These are phyloP conservation scores for Remorina albescens DNA, from an alignment of 2,797 vertebrate species.

Conservation along the genomic window DNA sequence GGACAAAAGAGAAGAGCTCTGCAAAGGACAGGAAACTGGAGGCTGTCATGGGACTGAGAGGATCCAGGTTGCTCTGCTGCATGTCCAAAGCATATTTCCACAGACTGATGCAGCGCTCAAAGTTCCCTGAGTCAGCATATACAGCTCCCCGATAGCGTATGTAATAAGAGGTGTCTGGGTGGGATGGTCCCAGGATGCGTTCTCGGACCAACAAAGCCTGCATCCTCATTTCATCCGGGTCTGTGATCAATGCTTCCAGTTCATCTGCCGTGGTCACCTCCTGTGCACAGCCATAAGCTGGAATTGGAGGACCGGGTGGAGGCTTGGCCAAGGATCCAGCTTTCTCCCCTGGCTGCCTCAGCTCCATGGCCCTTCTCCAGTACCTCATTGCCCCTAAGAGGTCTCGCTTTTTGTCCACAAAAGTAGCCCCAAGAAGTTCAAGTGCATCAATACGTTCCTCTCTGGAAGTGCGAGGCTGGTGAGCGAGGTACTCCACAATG, in stretches of 20 bases:
- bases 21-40: constrained; percentile 97
- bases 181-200: constrained; percentile 94
- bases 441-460: constrained; percentile 91
- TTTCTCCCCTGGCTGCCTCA: constrained; percentile 87
- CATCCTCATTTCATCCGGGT: constrained; percentile 98
- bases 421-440: constrained; percentile 94
- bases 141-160: constrained; percentile 96
- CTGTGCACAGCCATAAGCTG: constrained; percentile 91
- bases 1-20: constrained; percentile 96
- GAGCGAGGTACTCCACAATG: constrained; percentile 95
- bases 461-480: constrained; percentile 82
- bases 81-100: constrained; percentile 98
- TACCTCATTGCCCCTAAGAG: constrained; percentile 93
- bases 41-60: constrained; percentile 96
- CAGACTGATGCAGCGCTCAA: constrained; percentile 94
- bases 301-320: constrained; percentile 87
- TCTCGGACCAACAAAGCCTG: constrained; percentile 94
- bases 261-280: constrained; percentile 91
- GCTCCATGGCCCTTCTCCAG: constrained; percentile 95
- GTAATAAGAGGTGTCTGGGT: constrained; percentile 97
- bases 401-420: constrained; percentile 96
- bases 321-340: constrained; percentile 86
- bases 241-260: constrained; percentile 93
- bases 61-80: constrained; percentile 96
- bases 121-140: constrained; percentile 95